These are phyloP conservation scores for Cherax destructor DNA, from an alignment of 1,140 invertebrate species.

Conservation along the genomic window DNA sequence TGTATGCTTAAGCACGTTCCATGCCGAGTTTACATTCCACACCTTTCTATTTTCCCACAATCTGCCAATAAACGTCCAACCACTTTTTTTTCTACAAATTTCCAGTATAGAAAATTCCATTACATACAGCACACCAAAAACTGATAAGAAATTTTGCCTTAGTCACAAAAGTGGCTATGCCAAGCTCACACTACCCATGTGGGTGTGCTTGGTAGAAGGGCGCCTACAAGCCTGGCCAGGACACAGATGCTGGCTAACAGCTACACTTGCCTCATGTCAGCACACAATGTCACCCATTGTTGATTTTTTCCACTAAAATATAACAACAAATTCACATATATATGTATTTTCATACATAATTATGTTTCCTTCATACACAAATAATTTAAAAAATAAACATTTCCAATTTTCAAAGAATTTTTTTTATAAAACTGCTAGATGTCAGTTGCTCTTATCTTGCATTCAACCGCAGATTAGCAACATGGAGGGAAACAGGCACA, in stretches of 20 bases:
- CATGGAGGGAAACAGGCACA: constrained; percentile 40
- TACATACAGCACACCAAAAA: constrained; percentile 68
- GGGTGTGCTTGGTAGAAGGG: constrained; percentile 46
- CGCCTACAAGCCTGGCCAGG: constrained; percentile 34
- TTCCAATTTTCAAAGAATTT: constrained; percentile 30
- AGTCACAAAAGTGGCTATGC: constrained; percentile 33
- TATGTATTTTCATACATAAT: not conserved
- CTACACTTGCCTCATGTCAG: constrained; percentile 29
- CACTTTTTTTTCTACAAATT: constrained; percentile 59
- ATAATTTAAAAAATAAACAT: not conserved
- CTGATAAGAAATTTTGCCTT: constrained; percentile 66
- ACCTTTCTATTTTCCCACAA: constrained; percentile 56
- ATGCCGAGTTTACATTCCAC: constrained; percentile 58
- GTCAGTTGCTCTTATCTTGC: not conserved
- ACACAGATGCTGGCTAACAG: constrained; percentile 40
- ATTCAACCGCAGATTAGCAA: constrained; percentile 10
- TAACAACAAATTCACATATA: not conserved
- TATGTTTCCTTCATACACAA: constrained; percentile 4
- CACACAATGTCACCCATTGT: constrained; percentile 25
- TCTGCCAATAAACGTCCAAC: constrained; percentile 68
- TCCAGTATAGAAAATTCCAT: constrained; percentile 63
- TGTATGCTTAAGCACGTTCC: constrained; percentile 47
- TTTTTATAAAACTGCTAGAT: constrained; percentile 19
- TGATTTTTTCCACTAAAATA: constrained; percentile 1
- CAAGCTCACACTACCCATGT: constrained; percentile 32